phyloP scores from a whole-genome alignment of 1,140 invertebrate species.

The Bombus consobrinus region DNA sequence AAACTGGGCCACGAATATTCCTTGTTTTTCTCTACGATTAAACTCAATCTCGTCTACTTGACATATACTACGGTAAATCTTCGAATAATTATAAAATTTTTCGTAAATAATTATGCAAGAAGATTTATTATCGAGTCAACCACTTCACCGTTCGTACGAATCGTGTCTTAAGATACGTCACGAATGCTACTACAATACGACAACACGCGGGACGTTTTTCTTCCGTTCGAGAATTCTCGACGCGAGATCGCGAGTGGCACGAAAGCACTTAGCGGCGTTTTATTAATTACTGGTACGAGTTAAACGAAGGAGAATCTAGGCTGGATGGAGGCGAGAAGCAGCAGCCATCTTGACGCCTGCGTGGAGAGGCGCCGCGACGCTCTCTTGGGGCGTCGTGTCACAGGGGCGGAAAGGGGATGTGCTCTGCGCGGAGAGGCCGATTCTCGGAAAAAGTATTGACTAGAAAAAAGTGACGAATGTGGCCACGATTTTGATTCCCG shows the following conservation, averaged over 20 bases:
- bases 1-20: neutral
- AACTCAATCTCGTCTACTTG: neutral
- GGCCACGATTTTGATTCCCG: neutral
- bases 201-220: conserved; percentile 16
- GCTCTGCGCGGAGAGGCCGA: conserved; percentile 62
- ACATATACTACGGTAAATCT: neutral
- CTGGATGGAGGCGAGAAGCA: conserved; percentile 69
- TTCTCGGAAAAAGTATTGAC: conserved; percentile 64
- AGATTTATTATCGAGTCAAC: neutral
- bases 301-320: conserved; percentile 69
- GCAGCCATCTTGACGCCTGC: conserved; percentile 81
- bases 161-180: neutral
- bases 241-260: conserved; percentile 49
- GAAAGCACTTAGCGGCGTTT: conserved; percentile 68
- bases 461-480: conserved; percentile 16
- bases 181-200: neutral
- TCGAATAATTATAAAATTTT: neutral
- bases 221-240: conserved; percentile 51
- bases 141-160: conserved; percentile 31
- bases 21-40: neutral
- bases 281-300: conserved; percentile 75
- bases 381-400: conserved; percentile 63
- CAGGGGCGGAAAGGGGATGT: conserved; percentile 66
- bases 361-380: conserved; percentile 66
- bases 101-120: neutral